Percentiles rank a stretch among this genome's conserved stretches.
These are phyloP conservation scores for Plagiodera versicolora DNA, from an alignment of 2,888 invertebrate genomes.

Conservation along the genomic window DNA sequence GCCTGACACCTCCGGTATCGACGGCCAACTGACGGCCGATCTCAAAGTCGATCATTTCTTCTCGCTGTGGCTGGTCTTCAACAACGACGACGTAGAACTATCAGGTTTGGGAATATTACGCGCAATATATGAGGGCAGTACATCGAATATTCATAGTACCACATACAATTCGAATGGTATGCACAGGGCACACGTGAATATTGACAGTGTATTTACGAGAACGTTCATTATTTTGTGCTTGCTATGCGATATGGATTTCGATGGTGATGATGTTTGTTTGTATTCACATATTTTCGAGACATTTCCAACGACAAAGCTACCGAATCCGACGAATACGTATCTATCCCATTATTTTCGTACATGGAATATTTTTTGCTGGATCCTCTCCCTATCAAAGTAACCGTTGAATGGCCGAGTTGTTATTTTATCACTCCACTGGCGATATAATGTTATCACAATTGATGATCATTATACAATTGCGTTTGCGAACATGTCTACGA, in stretches of 20 bases:
- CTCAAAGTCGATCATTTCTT: constrained; percentile 58
- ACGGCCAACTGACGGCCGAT: constrained; percentile 56
- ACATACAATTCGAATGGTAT: too few relatives aligned
- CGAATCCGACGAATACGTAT: too few relatives aligned
- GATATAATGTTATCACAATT: constrained; percentile 28
- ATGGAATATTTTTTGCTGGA: too few relatives aligned
- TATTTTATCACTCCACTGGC: constrained; percentile 22
- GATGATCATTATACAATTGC: constrained; percentile 31
- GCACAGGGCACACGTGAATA: too few relatives aligned
- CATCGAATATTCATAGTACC: too few relatives aligned
- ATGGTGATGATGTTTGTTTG: too few relatives aligned
- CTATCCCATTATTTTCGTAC: too few relatives aligned
- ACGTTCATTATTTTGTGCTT: too few relatives aligned
- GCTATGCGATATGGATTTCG: too few relatives aligned
- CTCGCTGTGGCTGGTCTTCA: constrained; percentile 59
- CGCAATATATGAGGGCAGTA: not conserved
- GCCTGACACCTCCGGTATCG: constrained; percentile 57
- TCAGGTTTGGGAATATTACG: constrained; percentile 47
- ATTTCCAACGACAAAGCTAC: too few relatives aligned
- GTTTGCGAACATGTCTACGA: not conserved
- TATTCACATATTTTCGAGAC: not conserved
- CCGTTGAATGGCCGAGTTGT: constrained; percentile 4
- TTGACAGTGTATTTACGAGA: too few relatives aligned
- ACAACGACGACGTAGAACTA: constrained; percentile 56
- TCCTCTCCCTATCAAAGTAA: not conserved